Evolutionary conservation across 2,113 vertebrate species (phyloP), one percentile per base, ranked within the genome.

Genomic region (Otocyon megalotis): DNA sequence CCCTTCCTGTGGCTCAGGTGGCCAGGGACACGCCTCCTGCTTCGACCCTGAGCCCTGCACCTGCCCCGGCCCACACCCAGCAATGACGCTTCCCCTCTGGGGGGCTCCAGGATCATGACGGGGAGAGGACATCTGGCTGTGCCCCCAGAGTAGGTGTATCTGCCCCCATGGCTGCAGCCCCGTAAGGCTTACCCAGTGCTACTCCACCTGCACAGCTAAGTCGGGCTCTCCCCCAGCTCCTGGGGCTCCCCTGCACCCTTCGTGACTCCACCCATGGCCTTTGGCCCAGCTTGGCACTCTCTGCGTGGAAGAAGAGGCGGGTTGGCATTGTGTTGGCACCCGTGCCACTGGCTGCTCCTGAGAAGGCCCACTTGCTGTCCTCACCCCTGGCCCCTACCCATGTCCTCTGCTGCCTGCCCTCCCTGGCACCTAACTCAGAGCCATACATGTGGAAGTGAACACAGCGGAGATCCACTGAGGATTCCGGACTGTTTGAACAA

Each of bases 1-100:
- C 98, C 98, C 24, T 98, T 98, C 95, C 96, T 98, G 72, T 98
- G 98, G 98, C 97, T 98, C 43, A 97, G 88, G 93, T 98, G 98
- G 96, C 98, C 96, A 0, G 94, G 97, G 13, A 97, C 97, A 17
- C 97, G 97, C 19, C 96, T 98, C 35, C 48, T 92, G 22, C 93
- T 98, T 76, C 97, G 96, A 54, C 96, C 98, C 8, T 98, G 95
- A 98, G 53, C 65, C 58, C 48, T 2, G 12, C 1, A 2, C 9
- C 48, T 10, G 26, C 19, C 24, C 76, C 54, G 6, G 62, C 50
- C 37, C 30, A 35, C 1, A n/a, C 5, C 43, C 3, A 0, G 26
- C 0, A 17, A 1, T 43, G 43, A 67, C 22, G 9, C 37, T 15
- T 54, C 37, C 15, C 35, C 56, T 53, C 63, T 79, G 58, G 58